Conservation (phyloP, 2,797 vertebrate species). For the Etheostoma nigrum region DNA sequence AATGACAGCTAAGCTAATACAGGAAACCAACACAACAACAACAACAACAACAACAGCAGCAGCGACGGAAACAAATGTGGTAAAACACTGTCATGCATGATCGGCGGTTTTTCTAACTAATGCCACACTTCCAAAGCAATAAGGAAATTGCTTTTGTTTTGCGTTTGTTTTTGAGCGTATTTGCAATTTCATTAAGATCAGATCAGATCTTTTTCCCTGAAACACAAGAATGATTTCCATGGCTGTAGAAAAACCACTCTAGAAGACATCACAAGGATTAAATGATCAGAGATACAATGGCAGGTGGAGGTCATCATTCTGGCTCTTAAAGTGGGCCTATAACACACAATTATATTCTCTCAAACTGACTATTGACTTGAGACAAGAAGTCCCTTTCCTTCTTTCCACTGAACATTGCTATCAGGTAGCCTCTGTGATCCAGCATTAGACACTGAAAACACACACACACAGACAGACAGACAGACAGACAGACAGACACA, state of each 20-base stretch:
- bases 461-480: conserved; percentile 4
- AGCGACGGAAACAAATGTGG: conserved; percentile 27
- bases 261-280: conserved; percentile 12
- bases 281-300: conserved; percentile 12
- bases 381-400: conserved; percentile 28
- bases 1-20: conserved; percentile 58
- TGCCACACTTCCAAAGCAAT: conserved; percentile 3
- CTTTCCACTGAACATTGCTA: conserved; percentile 32
- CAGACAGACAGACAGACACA: conserved; percentile 9
- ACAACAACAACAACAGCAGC: conserved; percentile 37
- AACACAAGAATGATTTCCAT: conserved; percentile 1
- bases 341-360: conserved; percentile 1
- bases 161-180: conserved; percentile 6
- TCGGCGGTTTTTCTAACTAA: conserved; percentile 13
- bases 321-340: background rate
- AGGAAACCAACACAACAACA: conserved; percentile 44
- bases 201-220: background rate
- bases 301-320: conserved; percentile 3
- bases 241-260: conserved; percentile 7
- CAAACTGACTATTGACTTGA: conserved; percentile 13
- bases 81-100: conserved; percentile 1
- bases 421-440: conserved; percentile 50
- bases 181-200: background rate
- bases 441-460: conserved; percentile 37
- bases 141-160: background rate